These are phyloP conservation scores for Oophaga sylvatica DNA, from an alignment of 2,797 vertebrate genomes.

Conservation along the genomic window DNA sequence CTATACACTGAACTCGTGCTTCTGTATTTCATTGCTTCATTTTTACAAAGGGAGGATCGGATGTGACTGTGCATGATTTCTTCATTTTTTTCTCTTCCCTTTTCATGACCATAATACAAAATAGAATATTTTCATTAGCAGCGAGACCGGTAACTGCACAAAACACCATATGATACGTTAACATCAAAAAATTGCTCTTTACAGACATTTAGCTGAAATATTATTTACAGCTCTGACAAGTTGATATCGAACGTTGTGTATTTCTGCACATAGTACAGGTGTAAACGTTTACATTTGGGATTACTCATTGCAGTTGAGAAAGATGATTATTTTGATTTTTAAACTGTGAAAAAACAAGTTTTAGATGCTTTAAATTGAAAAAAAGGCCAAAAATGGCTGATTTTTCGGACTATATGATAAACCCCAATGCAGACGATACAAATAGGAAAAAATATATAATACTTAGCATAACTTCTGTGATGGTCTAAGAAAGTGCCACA, in stretches of 20 bases:
- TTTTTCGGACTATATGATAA: no score
- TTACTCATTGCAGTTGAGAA: conserved; percentile 21
- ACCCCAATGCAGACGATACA: no score
- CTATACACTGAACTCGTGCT: conserved; percentile 64
- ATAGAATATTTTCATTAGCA: conserved; percentile 80
- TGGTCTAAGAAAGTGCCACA: no score
- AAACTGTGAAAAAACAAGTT: background rate
- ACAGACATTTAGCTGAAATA: conserved; percentile 77
- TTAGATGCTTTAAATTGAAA: conserved; percentile 1
- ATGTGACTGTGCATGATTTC: conserved; percentile 64
- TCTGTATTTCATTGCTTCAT: conserved; percentile 63
- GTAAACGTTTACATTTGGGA: conserved; percentile 39
- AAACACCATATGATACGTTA: conserved; percentile 76
- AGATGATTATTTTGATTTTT: background rate
- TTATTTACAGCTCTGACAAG: conserved; percentile 82
- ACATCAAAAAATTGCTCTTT: conserved; percentile 77
- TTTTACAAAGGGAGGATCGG: conserved; percentile 68
- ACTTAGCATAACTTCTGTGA: no score
- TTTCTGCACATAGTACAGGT: conserved; percentile 71
- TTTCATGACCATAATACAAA: conserved; percentile 79
- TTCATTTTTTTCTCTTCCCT: conserved; percentile 59
- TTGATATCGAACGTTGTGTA: conserved; percentile 78
- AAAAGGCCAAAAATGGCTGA: background rate
- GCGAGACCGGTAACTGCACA: conserved; percentile 76
- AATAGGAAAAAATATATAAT: no score